Percentiles rank a stretch among this genome's conserved stretches.
phyloP scores from a whole-genome alignment of 2,797 vertebrate genomes.

The Zalophus californianus region DNA sequence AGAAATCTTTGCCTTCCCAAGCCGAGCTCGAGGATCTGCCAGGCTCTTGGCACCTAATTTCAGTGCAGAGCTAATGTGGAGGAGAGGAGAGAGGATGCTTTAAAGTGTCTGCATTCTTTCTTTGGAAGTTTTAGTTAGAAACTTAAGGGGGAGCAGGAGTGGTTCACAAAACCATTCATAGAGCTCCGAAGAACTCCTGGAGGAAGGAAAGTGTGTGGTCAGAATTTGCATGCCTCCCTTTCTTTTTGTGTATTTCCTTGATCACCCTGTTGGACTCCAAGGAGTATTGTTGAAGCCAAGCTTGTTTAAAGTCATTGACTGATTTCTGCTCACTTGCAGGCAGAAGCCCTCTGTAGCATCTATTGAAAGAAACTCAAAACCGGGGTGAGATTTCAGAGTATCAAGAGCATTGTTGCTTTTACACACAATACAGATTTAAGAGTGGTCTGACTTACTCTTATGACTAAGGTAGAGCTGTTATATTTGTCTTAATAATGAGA shows the following conservation, averaged over 20 bases:
- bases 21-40: background rate
- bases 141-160: slow-evolving; percentile 37
- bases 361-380: slow-evolving; percentile 10
- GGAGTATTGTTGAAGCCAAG: background rate
- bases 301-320: background rate
- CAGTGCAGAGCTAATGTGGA: background rate
- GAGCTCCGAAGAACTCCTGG: background rate
- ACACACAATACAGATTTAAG: background rate
- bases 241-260: background rate
- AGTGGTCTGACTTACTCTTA: background rate
- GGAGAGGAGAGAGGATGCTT: background rate
- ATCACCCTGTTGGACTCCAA: background rate
- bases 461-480: background rate
- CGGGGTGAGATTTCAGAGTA: background rate
- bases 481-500: slow-evolving; percentile 10
- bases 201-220: background rate
- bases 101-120: background rate
- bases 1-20: background rate
- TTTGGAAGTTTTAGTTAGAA: slow-evolving; percentile 70
- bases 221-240: background rate
- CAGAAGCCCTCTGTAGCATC: background rate
- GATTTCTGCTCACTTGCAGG: background rate
- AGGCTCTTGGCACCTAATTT: background rate
- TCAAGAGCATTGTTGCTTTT: background rate
- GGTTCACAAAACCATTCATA: background rate